Percentiles rank a stretch among this genome's conserved stretches.
Conservation (phyloP, 2,113 vertebrate species). For the Passer domesticus region DNA sequence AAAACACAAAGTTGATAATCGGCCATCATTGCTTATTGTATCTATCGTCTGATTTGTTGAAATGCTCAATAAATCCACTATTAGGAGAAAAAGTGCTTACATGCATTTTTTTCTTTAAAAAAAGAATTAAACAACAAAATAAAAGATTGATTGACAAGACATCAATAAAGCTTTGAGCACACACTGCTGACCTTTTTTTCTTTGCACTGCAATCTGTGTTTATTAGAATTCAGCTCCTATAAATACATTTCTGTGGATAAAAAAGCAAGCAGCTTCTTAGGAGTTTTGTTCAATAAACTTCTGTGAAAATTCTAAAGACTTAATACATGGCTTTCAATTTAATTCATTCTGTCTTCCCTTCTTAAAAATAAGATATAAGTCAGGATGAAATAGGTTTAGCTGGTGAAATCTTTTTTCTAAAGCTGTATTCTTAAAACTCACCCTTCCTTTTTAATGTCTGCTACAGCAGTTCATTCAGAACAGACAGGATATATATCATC, state of each 20-base stretch:
- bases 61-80: conserved; percentile 77
- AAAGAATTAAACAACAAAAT: conserved; percentile 77
- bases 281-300: conserved; percentile 56
- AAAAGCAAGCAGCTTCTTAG: conserved; percentile 46
- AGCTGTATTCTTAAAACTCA: conserved; percentile 35
- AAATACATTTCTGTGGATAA: conserved; percentile 73
- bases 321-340: conserved; percentile 52
- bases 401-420: conserved; percentile 35
- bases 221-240: conserved; percentile 80
- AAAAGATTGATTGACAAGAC: conserved; percentile 83
- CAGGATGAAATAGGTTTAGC: conserved; percentile 46
- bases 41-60: conserved; percentile 71
- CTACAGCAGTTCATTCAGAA: conserved; percentile 25
- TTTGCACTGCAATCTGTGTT: conserved; percentile 75
- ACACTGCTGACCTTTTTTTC: conserved; percentile 74
- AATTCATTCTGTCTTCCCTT: conserved; percentile 41
- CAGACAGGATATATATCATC: conserved; percentile 52
- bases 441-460: conserved; percentile 46
- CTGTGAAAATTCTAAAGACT: conserved; percentile 62
- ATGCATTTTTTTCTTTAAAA: conserved; percentile 57
- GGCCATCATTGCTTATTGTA: conserved; percentile 71
- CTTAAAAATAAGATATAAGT: conserved; percentile 58
- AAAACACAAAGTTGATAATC: conserved; percentile 83
- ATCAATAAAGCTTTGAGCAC: conserved; percentile 77
- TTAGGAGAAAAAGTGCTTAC: conserved; percentile 82